A percentile compares a stretch with the other conserved stretches of the same genome.
Evolutionary conservation across 2,888 invertebrate genomes (phyloP).

Genomic region (Rotaria magnacalcarata): DNA sequence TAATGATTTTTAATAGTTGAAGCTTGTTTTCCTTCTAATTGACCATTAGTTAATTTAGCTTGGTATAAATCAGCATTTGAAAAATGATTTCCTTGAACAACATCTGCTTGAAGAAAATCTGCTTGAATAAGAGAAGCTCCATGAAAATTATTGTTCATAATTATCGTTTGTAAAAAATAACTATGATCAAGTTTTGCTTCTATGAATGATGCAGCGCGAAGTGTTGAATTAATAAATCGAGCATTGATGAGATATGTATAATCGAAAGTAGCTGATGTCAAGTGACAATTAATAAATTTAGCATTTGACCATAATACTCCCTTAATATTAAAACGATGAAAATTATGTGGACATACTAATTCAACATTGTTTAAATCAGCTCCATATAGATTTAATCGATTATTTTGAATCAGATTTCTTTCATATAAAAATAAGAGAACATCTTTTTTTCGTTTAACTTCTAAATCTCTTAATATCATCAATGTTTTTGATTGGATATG

Average conservation of each 20-base stretch:
- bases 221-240: not conserved
- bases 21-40: not conserved
- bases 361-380: not conserved
- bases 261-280: not conserved
- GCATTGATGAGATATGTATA: not conserved
- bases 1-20: not conserved
- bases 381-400: not conserved
- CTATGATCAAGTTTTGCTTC: not conserved
- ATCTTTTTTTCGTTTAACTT: not conserved
- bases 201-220: not conserved
- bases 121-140: not conserved
- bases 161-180: not conserved
- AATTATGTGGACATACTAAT: not conserved
- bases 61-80: not conserved
- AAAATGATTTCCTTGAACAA: slow-evolving; percentile 14
- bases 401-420: not conserved
- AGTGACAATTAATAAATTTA: not conserved
- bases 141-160: not conserved
- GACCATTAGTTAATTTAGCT: not conserved
- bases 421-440: not conserved
- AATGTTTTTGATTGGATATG: not conserved
- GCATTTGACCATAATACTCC: not conserved
- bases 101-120: not conserved
- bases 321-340: not conserved
- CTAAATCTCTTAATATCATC: not conserved